Base-by-base conservation (phyloP, 2,888 invertebrate species). In the Hyposoter didymator region DNA sequence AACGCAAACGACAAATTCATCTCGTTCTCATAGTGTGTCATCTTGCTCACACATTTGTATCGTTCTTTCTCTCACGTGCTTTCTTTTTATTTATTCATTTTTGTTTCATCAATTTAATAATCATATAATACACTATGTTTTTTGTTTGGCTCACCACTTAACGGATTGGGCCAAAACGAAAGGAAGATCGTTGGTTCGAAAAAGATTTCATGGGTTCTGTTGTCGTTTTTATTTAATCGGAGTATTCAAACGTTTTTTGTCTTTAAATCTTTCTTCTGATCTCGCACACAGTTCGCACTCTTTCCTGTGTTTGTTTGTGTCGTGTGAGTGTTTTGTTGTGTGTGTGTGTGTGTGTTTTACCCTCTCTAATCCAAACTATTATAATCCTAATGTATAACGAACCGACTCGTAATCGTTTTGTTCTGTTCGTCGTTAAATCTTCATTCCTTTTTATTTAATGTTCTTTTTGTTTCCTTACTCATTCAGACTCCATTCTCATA, bases 51-150 rank as follows among this genome's bases (percentile, higher is more conserved):
- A 59, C 22, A 10, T 59, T 3, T 59, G 10, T 76, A 81, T 74
- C 55, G 55, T 59, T 55, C 39, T 72, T 43, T 43, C 43, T 14
- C 62, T 73, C 45, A 49, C 78, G 22, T 69, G 35, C 10, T 74
- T 82, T 72, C 22, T 35, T 49, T 66, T 55, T 28, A n/a, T 55
- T 52, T 55, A 6, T 72, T 52, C 78, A 39, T 78, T 52, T 19
- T 43, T 85, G 80, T 78, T 74, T 78, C 22, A 73, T 82, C 78
- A 19, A 64, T 76, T 70, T 80, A 66, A 78, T 86, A 85, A 87
- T 84, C 88, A 87, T 89, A 89, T 90, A 86, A 89, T 90, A 89
- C 88, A 87, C 87, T 83, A 85, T 87, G 79, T 47, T 66, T 73
- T 69, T 67, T 73, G 49, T 55, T 78, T 83, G 86, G 85, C 85